Evolutionary conservation across 2,888 invertebrate species (phyloP), one percentile per base, ranked within the genome.

Genomic region (Diadromus collaris): DNA sequence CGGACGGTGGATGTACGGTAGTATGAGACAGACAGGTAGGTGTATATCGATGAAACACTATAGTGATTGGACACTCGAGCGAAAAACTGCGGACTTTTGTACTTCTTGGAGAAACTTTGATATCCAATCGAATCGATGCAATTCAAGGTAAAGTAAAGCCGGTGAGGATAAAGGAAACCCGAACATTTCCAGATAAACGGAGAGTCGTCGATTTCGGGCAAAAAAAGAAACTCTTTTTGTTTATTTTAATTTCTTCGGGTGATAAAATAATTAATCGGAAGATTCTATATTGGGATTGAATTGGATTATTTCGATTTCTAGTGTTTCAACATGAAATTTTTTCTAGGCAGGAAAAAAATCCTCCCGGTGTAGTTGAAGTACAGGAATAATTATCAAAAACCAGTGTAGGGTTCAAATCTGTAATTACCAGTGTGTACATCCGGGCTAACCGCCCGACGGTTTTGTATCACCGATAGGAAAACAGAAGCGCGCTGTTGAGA

Each of bases 1-100:
- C 78, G 44, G 48, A 71, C 41, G n/a, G 38, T 21, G 44, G 38
- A 38, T 68, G 34, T 34, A 54, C n/a, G 32, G 58, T 10, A 16
- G 68, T 56, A 54, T 34, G 34, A 32, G 34, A 21, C 16, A 34
- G 32, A 70, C 60, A 21, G 32, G 34, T 60, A 21, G 16, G 1
- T 51, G 29, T 70, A 34, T 13, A 68, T 24, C 7, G 41, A 6
- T 19, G 1, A 44, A 44, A 68, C 19, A n/a, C 19, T 56, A n/a
- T 41, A 44, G 16, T 6, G 21, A 16, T 48, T 51, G 34, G 32
- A 21, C 7, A 21, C 27, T 65, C 21, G 16, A 48, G 19, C 27
- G 48, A 32, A 65, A 32, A 51, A 34, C 48, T 21, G 56, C 16
- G 16, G 27, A 6, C 29, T 56, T 29, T 54, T 54, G 54, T 54